phyloP scores from a whole-genome alignment of 1,140 invertebrate species.

The Diorhabda carinulata region DNA sequence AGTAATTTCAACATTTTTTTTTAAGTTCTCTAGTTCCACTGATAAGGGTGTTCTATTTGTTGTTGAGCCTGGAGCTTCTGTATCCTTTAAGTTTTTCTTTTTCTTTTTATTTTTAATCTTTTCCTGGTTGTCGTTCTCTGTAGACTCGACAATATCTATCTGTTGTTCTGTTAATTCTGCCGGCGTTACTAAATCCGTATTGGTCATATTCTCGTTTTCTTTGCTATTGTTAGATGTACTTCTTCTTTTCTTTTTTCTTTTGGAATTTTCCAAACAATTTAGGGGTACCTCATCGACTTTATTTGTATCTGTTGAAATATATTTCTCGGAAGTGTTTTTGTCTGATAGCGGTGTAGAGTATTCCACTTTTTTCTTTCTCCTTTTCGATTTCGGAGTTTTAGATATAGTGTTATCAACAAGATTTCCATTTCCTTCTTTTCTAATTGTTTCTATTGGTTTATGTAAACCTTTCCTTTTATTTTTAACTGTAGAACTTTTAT shows the following conservation, averaged over 20 bases:
- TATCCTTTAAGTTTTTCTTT: too few relatives aligned
- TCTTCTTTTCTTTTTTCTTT: conserved; percentile 22
- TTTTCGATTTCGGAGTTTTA: conserved; percentile 1
- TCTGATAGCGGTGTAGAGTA: background rate
- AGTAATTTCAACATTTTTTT: background rate
- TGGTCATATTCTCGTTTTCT: too few relatives aligned
- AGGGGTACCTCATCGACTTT: background rate
- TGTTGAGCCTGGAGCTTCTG: too few relatives aligned
- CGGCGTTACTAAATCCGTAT: too few relatives aligned
- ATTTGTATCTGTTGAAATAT: background rate
- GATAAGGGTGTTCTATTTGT: background rate
- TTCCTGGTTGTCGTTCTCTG: too few relatives aligned
- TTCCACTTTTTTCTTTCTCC: conserved; percentile 5
- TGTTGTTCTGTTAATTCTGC: too few relatives aligned
- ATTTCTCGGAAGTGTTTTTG: conserved; percentile 5
- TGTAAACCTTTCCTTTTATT: background rate
- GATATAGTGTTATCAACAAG: background rate
- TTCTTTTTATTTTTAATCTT: too few relatives aligned
- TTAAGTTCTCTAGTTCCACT: background rate
- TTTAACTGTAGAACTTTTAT: background rate
- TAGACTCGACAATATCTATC: too few relatives aligned
- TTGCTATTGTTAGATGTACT: background rate
- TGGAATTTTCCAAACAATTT: background rate
- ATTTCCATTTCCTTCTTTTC: background rate
- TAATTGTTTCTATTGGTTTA: background rate